These are phyloP conservation scores for Mixornis gularis DNA, from an alignment of 2,113 vertebrate genomes.

Conservation along the genomic window DNA sequence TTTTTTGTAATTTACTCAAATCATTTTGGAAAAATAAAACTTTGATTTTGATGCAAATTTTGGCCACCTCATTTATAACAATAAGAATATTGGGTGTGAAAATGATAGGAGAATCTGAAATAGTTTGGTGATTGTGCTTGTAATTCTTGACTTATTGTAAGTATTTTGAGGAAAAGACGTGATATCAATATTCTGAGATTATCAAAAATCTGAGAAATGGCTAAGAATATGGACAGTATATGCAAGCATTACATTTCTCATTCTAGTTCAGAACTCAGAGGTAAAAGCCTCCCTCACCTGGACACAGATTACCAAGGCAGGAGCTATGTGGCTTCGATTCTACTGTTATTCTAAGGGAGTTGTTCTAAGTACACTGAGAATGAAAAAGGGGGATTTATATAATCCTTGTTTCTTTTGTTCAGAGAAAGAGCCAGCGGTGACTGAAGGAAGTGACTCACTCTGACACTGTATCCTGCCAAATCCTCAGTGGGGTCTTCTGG, in stretches of 20 bases:
- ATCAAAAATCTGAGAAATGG: slow-evolving; percentile 38
- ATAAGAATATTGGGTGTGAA: neutral
- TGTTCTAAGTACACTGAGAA: neutral
- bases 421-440: neutral
- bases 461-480: neutral
- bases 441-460: neutral
- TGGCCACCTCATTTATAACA: too few relatives aligned
- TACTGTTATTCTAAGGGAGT: neutral
- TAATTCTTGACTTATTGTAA: slow-evolving; percentile 27
- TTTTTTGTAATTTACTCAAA: too few relatives aligned
- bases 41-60: too few relatives aligned
- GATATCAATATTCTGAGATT: neutral
- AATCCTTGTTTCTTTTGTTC: neutral
- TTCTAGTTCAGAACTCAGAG: slow-evolving; percentile 23
- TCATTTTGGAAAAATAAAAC: too few relatives aligned
- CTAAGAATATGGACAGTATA: neutral
- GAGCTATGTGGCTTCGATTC: slow-evolving; percentile 31
- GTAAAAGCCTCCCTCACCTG: slow-evolving; percentile 9
- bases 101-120: neutral
- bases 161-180: neutral
- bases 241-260: slow-evolving; percentile 24
- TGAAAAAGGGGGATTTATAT: neutral
- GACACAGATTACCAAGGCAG: slow-evolving; percentile 4
- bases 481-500: neutral
- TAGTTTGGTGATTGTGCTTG: neutral